Base-by-base conservation (phyloP, 1,140 invertebrate genomes). In the Sinonovacula constricta region DNA sequence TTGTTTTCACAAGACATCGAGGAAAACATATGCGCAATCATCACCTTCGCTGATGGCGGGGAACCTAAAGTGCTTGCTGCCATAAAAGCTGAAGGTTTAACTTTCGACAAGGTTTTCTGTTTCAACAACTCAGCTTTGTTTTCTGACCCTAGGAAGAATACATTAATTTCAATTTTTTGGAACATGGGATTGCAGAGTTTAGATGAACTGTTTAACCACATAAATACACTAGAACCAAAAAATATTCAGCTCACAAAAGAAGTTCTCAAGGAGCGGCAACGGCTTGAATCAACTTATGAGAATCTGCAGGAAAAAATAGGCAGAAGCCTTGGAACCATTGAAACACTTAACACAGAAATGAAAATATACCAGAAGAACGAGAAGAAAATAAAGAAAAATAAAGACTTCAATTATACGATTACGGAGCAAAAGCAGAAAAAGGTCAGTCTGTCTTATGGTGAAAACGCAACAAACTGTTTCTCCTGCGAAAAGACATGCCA, bases 1-100 rank as follows among this genome's bases (percentile, higher is more conserved):
- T 22, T 83, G 7, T 83, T 83, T 72, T 81, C 81, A 18, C 57
- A 83, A 59, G 77, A 83, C 60, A 75, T 83, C 26, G 66, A 22
- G 34, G 34, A 82, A n/a, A 83, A 83, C 36, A 83, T 83, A 18
- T 81, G 63, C 54, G 22, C 65, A 1, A 18, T 83, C 28, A 66
- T 81, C 31, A 80, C 81, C 15, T 83, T 83, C 66, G 65, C 74
- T 24, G 81, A 83, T 45, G 36, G n/a, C 3, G 60, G 28, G 1
- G 26, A 10, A 14, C 54, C 68, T 1, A 31, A 31, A 18, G 81
- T 79, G 14, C 57, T 83, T 15, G 77, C n/a, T 28, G 68, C 68
- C 28, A 28, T 71, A 24, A 59, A 5, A 2, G 14, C 22, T 18
- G 49, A 18, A 22, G 24, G 24, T 53, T 18, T 53, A n/a, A 18